These are phyloP conservation scores for Cheumatopsyche charites DNA, from an alignment of 1,140 invertebrate genomes.

Conservation along the genomic window DNA sequence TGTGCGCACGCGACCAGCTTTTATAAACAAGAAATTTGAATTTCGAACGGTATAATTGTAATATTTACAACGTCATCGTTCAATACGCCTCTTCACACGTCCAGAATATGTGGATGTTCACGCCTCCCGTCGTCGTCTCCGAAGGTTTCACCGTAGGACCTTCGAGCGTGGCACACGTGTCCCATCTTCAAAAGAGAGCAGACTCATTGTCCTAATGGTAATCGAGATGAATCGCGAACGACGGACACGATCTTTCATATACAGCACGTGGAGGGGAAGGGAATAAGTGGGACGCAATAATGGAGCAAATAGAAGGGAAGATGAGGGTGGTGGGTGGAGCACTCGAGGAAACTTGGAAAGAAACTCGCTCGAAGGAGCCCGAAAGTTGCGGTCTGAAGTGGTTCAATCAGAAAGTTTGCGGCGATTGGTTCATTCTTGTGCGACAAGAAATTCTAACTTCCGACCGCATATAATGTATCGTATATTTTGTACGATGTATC, in stretches of 20 bases:
- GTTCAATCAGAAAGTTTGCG: conserved; percentile 18
- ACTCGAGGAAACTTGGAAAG: background rate
- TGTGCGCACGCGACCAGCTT: no score
- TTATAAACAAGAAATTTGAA: no score
- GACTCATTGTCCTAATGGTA: no score
- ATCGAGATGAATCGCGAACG: no score
- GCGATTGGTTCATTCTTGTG: conserved; percentile 6
- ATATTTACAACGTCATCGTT: no score
- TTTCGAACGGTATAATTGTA: no score
- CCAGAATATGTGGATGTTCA: no score
- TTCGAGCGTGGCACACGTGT: background rate
- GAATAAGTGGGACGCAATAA: background rate
- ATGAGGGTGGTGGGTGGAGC: background rate
- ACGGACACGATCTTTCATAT: no score
- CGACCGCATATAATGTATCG: no score
- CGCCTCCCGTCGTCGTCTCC: background rate
- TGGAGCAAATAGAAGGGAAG: background rate
- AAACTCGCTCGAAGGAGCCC: background rate
- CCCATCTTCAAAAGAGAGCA: background rate
- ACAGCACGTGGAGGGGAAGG: conserved; percentile 2
- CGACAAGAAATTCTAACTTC: background rate
- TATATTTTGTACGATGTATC: no score
- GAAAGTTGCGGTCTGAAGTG: conserved; percentile 1
- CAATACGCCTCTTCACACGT: no score
- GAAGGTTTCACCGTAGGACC: background rate